Base-by-base conservation (phyloP, 2,888 invertebrate genomes). In the Oeneis ivallda region DNA sequence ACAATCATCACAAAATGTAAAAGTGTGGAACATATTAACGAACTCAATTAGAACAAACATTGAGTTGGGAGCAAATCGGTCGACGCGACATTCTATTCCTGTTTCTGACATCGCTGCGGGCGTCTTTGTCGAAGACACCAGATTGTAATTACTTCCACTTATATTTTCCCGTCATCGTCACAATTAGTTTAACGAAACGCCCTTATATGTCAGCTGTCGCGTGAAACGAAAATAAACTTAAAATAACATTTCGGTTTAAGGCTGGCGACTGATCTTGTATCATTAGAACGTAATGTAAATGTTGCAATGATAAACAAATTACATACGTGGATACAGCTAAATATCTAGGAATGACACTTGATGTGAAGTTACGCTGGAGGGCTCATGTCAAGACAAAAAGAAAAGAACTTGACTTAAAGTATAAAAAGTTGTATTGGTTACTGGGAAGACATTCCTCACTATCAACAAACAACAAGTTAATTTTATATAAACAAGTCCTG, bases 141-240 rank as follows among this genome's bases (percentile, higher is more conserved):
- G 76, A 79, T 81, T 79, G 81, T 88, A 89, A 89, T 90, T 89
- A 87, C 84, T 81, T 80, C 80, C 82, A 85, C 79, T 83, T 81
- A 82, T 81, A 80, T 78, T 80, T 84, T 79, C 81, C 75, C 76
- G 79, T 80, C 82, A 79, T 79, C 75, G 76, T 77, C 76, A 72
- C 76, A 72, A 81, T 84, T 82, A 81, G 77, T 75, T 77, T 50
- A 49, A 49, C 62, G 58, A 68, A 66, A 57, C 69, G 60, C 72
- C 71, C 73, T 65, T 69, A 72, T 74, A 72, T 71, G 68, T 73
- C 71, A 70, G 67, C 69, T 70, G 70, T 72, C 70, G 60, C 62
- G 52, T 80, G 77, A 78, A 76, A 79, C 65, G 53, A 65, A 70
- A 69, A 69, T 69, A 70, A 70, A 68, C 65, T 64, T 47, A 49